Evolutionary conservation across 2,888 invertebrate species (phyloP).

Genomic region (Apotomis betuletana): DNA sequence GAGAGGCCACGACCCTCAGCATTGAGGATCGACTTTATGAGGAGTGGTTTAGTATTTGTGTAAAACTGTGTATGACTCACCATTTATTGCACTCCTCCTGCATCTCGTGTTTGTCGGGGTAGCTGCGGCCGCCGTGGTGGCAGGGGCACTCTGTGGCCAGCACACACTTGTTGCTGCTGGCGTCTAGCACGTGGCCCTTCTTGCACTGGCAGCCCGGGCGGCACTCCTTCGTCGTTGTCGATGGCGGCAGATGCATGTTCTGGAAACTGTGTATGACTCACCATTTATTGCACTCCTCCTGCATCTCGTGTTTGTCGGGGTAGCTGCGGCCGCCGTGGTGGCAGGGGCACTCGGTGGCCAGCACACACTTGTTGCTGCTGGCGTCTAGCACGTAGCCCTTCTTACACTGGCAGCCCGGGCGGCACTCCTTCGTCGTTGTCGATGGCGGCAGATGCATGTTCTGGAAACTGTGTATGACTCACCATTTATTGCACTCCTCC

Average conservation of each 20-base stretch:
- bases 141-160: slow-evolving; percentile 90
- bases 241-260: too few species aligned
- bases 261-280: slow-evolving; percentile 64
- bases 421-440: slow-evolving; percentile 85
- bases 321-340: slow-evolving; percentile 94
- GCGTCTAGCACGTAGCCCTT: slow-evolving; percentile 89
- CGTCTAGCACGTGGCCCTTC: slow-evolving; percentile 88
- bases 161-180: slow-evolving; percentile 86
- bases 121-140: slow-evolving; percentile 93
- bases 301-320: slow-evolving; percentile 88
- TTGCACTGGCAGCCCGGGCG: slow-evolving; percentile 91
- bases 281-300: slow-evolving; percentile 94
- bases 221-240: slow-evolving; percentile 67
- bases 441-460: slow-evolving; percentile 89
- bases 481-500: too few species aligned
- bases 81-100: slow-evolving; percentile 94
- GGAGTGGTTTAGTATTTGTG: too few species aligned
- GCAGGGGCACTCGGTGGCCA: slow-evolving; percentile 90
- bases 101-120: slow-evolving; percentile 89
- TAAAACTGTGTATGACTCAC: slow-evolving; percentile 67
- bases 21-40: too few species aligned
- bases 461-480: too few species aligned
- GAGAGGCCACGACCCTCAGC: too few species aligned
- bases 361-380: slow-evolving; percentile 86
- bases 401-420: slow-evolving; percentile 91